Percentiles rank a stretch among this genome's conserved stretches.
phyloP scores from a whole-genome alignment of 2,797 vertebrate genomes.

The Sebastes trivittatus region DNA sequence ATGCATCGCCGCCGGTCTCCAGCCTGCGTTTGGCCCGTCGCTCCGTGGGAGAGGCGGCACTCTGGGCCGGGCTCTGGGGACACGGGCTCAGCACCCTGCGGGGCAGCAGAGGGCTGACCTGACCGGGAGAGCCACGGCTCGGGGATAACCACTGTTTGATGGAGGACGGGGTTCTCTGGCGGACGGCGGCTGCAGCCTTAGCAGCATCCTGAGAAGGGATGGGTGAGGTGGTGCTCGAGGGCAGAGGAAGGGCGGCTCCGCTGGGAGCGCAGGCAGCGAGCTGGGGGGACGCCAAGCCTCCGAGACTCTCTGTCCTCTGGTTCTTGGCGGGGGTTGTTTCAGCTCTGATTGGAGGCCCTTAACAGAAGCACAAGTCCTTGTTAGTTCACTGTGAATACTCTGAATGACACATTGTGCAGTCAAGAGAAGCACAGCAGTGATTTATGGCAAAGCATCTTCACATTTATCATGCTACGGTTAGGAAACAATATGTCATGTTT shows the following conservation, averaged over 20 bases:
- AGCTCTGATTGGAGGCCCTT: constrained; percentile 49
- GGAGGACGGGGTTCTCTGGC: constrained; percentile 72
- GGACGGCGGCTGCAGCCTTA: constrained; percentile 45
- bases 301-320: constrained; percentile 64
- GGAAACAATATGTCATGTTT: background rate
- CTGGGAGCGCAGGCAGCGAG: constrained; percentile 86
- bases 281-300: constrained; percentile 81
- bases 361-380: background rate
- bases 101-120: constrained; percentile 68
- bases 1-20: constrained; percentile 79
- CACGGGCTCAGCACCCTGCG: constrained; percentile 82
- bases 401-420: background rate
- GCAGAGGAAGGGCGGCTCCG: constrained; percentile 87
- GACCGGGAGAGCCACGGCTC: constrained; percentile 66
- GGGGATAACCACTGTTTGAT: constrained; percentile 89
- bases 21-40: constrained; percentile 91
- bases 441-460: background rate
- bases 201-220: constrained; percentile 34
- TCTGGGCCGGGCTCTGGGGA: constrained; percentile 72
- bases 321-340: constrained; percentile 86
- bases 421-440: background rate
- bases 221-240: constrained; percentile 84
- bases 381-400: background rate
- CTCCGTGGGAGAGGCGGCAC: constrained; percentile 70
- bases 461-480: background rate